Evolutionary conservation across 2,888 invertebrate species (phyloP).

Genomic region (Pardosa pseudoannulata): DNA sequence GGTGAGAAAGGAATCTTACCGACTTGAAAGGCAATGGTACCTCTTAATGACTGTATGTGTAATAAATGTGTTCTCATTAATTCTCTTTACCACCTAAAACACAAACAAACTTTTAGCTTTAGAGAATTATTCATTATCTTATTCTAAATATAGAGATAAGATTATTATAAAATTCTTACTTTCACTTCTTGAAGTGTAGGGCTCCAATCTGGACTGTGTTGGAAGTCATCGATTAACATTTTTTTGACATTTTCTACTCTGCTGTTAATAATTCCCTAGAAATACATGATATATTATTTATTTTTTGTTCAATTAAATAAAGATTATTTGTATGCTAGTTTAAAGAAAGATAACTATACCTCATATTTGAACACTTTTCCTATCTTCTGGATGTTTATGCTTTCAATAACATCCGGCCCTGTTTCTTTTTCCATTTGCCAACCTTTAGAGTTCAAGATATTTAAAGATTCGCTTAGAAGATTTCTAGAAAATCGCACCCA

Average conservation of each 20-base stretch:
- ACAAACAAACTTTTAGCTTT: too few relatives aligned
- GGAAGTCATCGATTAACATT: slow-evolving; percentile 31
- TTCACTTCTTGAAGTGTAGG: slow-evolving; percentile 16
- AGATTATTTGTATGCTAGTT: not conserved
- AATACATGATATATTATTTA: not conserved
- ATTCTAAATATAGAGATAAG: too few relatives aligned
- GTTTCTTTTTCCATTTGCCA: slow-evolving; percentile 25
- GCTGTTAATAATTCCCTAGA: slow-evolving; percentile 37
- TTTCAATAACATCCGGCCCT: slow-evolving; percentile 7
- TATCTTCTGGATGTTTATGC: slow-evolving; percentile 28
- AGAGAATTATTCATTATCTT: too few relatives aligned
- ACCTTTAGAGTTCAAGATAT: slow-evolving; percentile 23
- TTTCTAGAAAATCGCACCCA: too few relatives aligned
- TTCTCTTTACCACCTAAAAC: not conserved
- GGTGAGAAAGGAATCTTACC: not conserved
- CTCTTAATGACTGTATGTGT: not conserved
- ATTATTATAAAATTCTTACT: slow-evolving; percentile 12
- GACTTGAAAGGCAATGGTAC: not conserved
- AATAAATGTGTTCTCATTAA: not conserved
- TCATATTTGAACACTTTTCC: slow-evolving; percentile 61
- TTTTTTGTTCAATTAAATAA: not conserved
- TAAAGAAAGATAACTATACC: slow-evolving; percentile 16
- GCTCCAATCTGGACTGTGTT: slow-evolving; percentile 44
- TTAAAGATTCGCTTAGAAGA: slow-evolving; percentile 20
- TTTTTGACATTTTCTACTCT: slow-evolving; percentile 24